phyloP scores from a whole-genome alignment of 2,797 vertebrate species.

The Helostoma temminkii region DNA sequence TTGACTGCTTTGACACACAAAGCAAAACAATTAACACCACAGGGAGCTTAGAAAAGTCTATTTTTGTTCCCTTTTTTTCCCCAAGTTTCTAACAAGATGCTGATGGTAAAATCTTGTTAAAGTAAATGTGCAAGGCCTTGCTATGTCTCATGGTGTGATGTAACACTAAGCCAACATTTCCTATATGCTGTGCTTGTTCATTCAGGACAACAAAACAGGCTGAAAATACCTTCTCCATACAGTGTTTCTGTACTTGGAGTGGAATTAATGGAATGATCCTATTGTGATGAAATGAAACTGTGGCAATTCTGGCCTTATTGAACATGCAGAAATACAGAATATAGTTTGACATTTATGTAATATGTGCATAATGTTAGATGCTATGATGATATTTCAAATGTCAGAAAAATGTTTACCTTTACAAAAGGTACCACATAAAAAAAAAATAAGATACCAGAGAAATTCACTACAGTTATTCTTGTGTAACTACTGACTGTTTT shows the following conservation, averaged over 20 bases:
- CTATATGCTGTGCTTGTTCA: conserved; percentile 39
- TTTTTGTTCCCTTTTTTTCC: conserved; percentile 40
- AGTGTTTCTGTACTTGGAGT: background rate
- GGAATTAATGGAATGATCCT: background rate
- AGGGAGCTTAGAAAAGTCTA: conserved; percentile 58
- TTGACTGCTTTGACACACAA: conserved; percentile 72
- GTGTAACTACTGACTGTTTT: background rate
- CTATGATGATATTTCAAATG: background rate
- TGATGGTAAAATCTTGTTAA: conserved; percentile 66
- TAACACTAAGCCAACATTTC: conserved; percentile 73
- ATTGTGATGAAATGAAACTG: background rate
- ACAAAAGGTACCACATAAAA: too few relatives aligned
- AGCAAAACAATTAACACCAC: conserved; percentile 76
- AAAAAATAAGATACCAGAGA: too few relatives aligned
- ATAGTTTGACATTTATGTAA: background rate
- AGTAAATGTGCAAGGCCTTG: conserved; percentile 51
- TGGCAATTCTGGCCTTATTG: conserved; percentile 1
- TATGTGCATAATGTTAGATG: background rate
- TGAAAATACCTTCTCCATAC: conserved; percentile 25
- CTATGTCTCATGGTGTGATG: conserved; percentile 70
- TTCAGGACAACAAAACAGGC: conserved; percentile 44
- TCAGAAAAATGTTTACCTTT: too few relatives aligned
- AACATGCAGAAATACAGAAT: background rate
- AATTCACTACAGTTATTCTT: too few relatives aligned
- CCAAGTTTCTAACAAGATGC: conserved; percentile 51